A percentile compares a stretch with the other conserved stretches of the same genome.
These are phyloP conservation scores for Rhagonycha fulva DNA, from an alignment of 2,888 invertebrate species.

Conservation along the genomic window DNA sequence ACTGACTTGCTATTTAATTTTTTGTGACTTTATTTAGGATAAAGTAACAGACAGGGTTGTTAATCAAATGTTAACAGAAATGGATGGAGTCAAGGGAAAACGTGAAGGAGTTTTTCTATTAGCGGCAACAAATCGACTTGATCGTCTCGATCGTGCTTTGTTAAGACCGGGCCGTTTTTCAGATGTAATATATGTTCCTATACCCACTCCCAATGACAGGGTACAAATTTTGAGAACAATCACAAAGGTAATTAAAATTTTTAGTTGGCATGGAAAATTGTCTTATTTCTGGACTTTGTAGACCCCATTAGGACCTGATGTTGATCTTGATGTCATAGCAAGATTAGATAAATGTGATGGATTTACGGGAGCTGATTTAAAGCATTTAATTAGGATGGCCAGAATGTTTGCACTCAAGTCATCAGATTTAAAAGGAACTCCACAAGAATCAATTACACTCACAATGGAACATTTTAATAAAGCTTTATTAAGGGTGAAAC, in stretches of 20 bases:
- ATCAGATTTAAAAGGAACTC: conserved; percentile 64
- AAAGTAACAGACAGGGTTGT: conserved; percentile 85
- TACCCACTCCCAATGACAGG: conserved; percentile 80
- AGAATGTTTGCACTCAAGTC: conserved; percentile 80
- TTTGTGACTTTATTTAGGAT: conserved; percentile 53
- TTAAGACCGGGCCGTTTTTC: conserved; percentile 87
- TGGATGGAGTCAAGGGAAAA: conserved; percentile 90
- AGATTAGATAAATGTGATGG: conserved; percentile 69
- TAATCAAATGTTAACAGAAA: conserved; percentile 96
- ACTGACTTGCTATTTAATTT: not conserved
- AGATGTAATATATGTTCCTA: conserved; percentile 86
- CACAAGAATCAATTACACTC: conserved; percentile 60
- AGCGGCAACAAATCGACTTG: conserved; percentile 95
- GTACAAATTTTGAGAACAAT: conserved; percentile 86
- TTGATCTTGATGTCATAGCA: conserved; percentile 74
- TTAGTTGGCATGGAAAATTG: not conserved
- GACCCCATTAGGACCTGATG: conserved; percentile 70
- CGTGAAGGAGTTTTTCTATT: conserved; percentile 92
- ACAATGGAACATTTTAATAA: conserved; percentile 72
- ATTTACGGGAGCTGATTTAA: conserved; percentile 93
- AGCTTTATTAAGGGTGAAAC: conserved; percentile 79
- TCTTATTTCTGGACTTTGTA: not conserved
- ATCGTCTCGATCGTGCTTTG: conserved; percentile 95
- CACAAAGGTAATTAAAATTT: conserved; percentile 69
- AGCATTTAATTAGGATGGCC: conserved; percentile 87